Conservation (phyloP, 2,113 vertebrate genomes). For the Lepisosteus osseus region DNA sequence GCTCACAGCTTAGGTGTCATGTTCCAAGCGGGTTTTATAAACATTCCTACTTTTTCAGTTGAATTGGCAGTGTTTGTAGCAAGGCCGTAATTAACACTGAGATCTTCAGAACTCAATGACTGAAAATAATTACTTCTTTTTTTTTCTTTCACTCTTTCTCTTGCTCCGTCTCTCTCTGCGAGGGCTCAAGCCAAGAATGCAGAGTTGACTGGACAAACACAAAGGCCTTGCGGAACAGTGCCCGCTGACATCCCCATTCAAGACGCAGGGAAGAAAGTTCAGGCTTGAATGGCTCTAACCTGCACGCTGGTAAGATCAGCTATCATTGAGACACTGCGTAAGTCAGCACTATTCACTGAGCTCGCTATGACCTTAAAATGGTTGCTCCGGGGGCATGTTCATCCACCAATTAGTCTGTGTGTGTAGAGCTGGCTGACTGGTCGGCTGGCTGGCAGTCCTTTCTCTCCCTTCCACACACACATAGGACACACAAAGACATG, state of each 20-base stretch:
- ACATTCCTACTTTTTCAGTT: constrained; percentile 72
- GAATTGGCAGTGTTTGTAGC: constrained; percentile 72
- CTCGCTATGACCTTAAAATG: constrained; percentile 85
- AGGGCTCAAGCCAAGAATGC: constrained; percentile 80
- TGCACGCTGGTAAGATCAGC: constrained; percentile 83
- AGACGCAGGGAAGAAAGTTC: constrained; percentile 76
- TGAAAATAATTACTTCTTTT: constrained; percentile 90
- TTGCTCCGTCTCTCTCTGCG: constrained; percentile 62
- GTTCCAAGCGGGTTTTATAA: constrained; percentile 44
- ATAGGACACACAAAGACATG: background rate
- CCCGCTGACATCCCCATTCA: constrained; percentile 83
- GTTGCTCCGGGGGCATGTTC: constrained; percentile 77
- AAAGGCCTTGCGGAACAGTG: constrained; percentile 84
- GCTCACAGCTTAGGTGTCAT: constrained; percentile 41
- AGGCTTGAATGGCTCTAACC: constrained; percentile 80
- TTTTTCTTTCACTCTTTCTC: constrained; percentile 80
- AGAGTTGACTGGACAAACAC: constrained; percentile 90
- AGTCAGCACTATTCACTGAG: constrained; percentile 85
- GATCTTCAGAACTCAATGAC: constrained; percentile 88
- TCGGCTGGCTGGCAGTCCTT: constrained; percentile 67
- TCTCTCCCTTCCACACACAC: constrained; percentile 31
- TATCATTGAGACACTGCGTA: constrained; percentile 76
- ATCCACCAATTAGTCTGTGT: constrained; percentile 78
- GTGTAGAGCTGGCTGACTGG: constrained; percentile 50
- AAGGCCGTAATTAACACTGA: constrained; percentile 79